phyloP scores from a whole-genome alignment of 2,113 vertebrate species.

The Columba janthina region DNA sequence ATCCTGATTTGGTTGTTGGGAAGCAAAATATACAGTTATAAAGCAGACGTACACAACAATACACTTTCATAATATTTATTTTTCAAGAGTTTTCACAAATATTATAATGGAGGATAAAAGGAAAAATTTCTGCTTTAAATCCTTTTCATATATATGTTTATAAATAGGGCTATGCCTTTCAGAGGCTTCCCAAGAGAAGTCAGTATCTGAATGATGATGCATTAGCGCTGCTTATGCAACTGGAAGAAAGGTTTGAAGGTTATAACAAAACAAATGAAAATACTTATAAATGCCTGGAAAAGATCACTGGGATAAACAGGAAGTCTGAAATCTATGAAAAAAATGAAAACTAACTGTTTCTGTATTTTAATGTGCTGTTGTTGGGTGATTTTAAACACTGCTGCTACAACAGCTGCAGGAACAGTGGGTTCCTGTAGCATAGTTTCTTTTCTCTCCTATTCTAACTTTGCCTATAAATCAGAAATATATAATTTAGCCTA shows the following conservation, averaged over 20 bases:
- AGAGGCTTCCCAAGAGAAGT: background rate
- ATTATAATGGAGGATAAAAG: background rate
- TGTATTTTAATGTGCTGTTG: background rate
- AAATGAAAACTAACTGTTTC: background rate
- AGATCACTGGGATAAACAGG: background rate
- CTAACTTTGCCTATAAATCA: background rate
- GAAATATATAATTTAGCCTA: constrained; percentile 50
- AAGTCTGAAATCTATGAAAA: background rate
- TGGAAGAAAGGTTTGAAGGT: background rate
- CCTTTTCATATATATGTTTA: background rate
- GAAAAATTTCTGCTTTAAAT: background rate
- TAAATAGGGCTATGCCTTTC: background rate
- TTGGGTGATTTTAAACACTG: background rate
- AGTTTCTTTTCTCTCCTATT: background rate
- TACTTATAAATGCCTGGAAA: background rate
- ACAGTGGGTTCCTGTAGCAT: background rate
- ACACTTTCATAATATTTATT: background rate
- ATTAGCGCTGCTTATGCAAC: background rate
- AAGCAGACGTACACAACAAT: background rate
- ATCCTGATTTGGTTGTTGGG: background rate
- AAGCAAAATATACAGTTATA: background rate
- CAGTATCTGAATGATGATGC: background rate
- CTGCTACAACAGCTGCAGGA: background rate
- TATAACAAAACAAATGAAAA: background rate
- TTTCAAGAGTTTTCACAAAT: background rate